Evolutionary conservation across 1,140 invertebrate species (phyloP).

Genomic region (Lordiphosa mommai): DNA sequence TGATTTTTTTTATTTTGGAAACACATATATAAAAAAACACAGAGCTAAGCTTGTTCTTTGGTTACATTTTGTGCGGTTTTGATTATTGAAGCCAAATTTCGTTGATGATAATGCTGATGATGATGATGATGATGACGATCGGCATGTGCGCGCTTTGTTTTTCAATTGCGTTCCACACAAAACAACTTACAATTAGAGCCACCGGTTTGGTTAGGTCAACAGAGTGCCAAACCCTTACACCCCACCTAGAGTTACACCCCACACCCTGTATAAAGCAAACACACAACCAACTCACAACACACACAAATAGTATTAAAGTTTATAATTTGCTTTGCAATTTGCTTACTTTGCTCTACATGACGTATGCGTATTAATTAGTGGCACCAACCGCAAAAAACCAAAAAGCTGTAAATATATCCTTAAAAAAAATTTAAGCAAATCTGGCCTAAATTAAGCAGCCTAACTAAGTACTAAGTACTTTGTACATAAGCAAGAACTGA

Average conservation of each 20-base stretch:
- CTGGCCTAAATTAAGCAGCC: too few relatives aligned
- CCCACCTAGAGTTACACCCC: neutral
- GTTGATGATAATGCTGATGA: conserved; percentile 23
- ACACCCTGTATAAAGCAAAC: conserved; percentile 35
- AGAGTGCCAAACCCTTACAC: conserved; percentile 18
- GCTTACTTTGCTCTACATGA: conserved; percentile 56
- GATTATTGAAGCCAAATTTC: conserved; percentile 13
- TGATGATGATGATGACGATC: conserved; percentile 45
- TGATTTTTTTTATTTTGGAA: conserved; percentile 11
- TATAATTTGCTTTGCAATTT: conserved; percentile 21
- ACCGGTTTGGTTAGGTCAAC: conserved; percentile 23
- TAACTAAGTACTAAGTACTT: too few relatives aligned
- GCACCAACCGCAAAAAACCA: conserved; percentile 11
- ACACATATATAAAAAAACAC: conserved; percentile 2
- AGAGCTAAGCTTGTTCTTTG: conserved; percentile 53
- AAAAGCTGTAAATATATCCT: neutral
- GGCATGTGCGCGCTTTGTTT: conserved; percentile 68
- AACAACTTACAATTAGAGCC: conserved; percentile 20
- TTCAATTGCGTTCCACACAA: conserved; percentile 49
- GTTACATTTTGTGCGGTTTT: conserved; percentile 47
- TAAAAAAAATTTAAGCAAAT: too few relatives aligned
- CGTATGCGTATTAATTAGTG: conserved; percentile 62
- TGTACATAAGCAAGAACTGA: too few relatives aligned
- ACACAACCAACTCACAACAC: conserved; percentile 9
- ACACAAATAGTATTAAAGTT: neutral